Conservation (phyloP, 2,113 vertebrate genomes). For the Sclerurus mexicanus region DNA sequence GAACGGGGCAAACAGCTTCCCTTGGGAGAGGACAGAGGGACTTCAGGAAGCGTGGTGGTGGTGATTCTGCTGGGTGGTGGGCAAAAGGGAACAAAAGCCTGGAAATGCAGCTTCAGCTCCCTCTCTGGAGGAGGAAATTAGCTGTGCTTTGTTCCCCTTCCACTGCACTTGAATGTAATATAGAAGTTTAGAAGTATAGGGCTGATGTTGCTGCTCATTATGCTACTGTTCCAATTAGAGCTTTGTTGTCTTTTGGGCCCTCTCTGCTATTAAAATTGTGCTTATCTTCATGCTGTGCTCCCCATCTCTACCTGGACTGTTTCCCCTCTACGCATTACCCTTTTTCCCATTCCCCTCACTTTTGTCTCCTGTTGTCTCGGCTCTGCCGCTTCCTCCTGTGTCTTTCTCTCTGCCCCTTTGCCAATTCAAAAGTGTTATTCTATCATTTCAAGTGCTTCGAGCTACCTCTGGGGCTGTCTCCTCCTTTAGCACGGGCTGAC, state of each 20-base stretch:
- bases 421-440: neutral
- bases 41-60: neutral
- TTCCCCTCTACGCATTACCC: neutral
- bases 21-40: neutral
- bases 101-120: neutral
- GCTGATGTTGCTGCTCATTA: neutral
- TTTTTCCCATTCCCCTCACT: neutral
- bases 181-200: neutral
- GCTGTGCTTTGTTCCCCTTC: neutral
- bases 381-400: neutral
- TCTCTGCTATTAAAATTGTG: neutral
- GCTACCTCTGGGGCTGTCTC: constrained; percentile 10
- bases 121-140: neutral
- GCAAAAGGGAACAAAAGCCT: neutral
- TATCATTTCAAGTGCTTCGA: neutral
- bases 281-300: neutral
- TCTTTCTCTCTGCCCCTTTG: neutral
- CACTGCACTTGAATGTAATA: neutral
- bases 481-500: constrained; percentile 5
- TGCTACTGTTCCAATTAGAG: neutral
- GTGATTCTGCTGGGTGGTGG: neutral
- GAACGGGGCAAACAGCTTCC: neutral
- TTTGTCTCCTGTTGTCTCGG: neutral
- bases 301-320: neutral
- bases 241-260: neutral